These are phyloP conservation scores for Hypomecis atomaria DNA, from an alignment of 2,888 invertebrate genomes.

Conservation along the genomic window DNA sequence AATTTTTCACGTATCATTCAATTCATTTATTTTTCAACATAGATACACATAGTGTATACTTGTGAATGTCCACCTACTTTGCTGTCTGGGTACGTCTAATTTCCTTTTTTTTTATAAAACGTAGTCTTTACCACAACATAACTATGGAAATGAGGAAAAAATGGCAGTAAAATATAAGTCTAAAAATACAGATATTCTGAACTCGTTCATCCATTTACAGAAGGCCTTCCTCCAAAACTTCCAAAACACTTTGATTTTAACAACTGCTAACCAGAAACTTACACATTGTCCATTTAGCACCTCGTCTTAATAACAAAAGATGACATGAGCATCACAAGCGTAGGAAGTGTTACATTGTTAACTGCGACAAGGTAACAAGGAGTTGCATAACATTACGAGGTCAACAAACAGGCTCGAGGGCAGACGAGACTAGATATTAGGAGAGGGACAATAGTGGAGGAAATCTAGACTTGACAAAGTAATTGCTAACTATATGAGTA, in stretches of 20 bases:
- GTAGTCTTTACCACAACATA: no score
- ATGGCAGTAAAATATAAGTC: no score
- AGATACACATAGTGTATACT: no score
- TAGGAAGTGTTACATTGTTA: conserved; percentile 23
- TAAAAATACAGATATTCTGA: background rate
- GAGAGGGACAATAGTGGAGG: background rate
- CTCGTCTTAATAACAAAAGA: conserved; percentile 24
- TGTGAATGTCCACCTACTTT: no score
- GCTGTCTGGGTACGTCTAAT: no score
- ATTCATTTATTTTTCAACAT: no score
- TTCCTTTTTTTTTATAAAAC: no score
- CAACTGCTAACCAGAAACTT: conserved; percentile 46
- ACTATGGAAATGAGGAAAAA: no score
- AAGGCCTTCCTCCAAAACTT: conserved; percentile 7
- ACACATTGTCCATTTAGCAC: conserved; percentile 33
- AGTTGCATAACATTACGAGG: conserved; percentile 56
- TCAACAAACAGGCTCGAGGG: conserved; percentile 44
- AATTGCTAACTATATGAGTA: no score
- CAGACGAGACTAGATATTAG: conserved; percentile 16
- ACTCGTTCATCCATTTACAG: background rate
- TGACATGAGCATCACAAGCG: conserved; percentile 11
- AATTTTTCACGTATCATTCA: no score
- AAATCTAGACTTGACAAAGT: no score
- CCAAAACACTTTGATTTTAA: conserved; percentile 32
- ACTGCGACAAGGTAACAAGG: conserved; percentile 21